Evolutionary conservation across 2,888 invertebrate species (phyloP).

Genomic region (Melipona beecheii): DNA sequence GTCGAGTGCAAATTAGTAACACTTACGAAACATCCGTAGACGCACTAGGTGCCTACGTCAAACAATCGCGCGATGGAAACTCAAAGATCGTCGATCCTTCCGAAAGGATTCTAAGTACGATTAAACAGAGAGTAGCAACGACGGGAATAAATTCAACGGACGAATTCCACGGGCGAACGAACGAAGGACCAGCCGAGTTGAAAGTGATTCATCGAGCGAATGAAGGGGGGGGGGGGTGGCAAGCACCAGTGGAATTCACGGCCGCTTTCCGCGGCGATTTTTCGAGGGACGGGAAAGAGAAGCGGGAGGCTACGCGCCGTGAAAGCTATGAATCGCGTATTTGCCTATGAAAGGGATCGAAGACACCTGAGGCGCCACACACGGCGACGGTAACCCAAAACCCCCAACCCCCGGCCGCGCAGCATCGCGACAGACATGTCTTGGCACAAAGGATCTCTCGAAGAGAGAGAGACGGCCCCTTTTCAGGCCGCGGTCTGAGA

Average conservation of each 20-base stretch:
- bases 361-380: constrained; percentile 83
- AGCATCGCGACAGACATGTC: constrained; percentile 80
- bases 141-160: background rate
- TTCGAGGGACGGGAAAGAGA: constrained; percentile 26
- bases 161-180: background rate
- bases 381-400: constrained; percentile 82
- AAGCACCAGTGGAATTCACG: constrained; percentile 29
- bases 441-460: constrained; percentile 73
- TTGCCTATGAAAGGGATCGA: constrained; percentile 80
- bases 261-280: constrained; percentile 35
- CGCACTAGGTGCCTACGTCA: no score
- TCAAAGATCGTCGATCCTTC: no score
- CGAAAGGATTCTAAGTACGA: no score
- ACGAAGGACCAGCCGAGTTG: background rate
- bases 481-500: constrained; percentile 70
- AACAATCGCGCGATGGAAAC: no score
- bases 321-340: constrained; percentile 75
- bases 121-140: no score
- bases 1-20: no score
- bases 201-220: background rate
- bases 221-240: background rate
- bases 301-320: constrained; percentile 30
- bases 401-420: constrained; percentile 65
- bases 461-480: constrained; percentile 51
- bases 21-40: no score